These are phyloP conservation scores for Sebastes hubbsi DNA, from an alignment of 2,797 vertebrate species.

Conservation along the genomic window DNA sequence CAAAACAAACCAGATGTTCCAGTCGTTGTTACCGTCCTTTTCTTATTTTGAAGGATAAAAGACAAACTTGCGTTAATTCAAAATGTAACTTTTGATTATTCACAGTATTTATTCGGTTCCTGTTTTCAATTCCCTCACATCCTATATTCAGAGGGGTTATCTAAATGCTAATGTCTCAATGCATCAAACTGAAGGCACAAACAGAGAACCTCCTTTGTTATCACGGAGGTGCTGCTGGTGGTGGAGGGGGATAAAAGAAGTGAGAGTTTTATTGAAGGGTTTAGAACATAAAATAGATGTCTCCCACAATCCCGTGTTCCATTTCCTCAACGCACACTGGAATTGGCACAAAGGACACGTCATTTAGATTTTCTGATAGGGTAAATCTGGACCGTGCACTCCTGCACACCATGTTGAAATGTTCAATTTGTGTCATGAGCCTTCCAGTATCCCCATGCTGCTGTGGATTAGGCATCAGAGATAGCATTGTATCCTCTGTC, in stretches of 20 bases:
- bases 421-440: slow-evolving; percentile 68
- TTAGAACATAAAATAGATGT: slow-evolving; percentile 68
- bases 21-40: not conserved
- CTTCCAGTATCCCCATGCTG: slow-evolving; percentile 34
- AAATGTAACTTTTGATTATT: slow-evolving; percentile 76
- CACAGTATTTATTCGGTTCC: slow-evolving; percentile 73
- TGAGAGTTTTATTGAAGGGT: slow-evolving; percentile 65
- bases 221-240: slow-evolving; percentile 24
- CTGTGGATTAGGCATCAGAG: slow-evolving; percentile 49
- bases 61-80: slow-evolving; percentile 70
- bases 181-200: slow-evolving; percentile 74
- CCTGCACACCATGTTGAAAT: slow-evolving; percentile 51
- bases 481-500: slow-evolving; percentile 54
- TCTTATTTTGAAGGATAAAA: slow-evolving; percentile 47
- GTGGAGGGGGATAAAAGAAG: slow-evolving; percentile 45
- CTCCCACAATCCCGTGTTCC: slow-evolving; percentile 55
- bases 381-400: slow-evolving; percentile 38
- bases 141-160: slow-evolving; percentile 78
- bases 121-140: slow-evolving; percentile 72
- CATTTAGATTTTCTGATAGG: slow-evolving; percentile 67
- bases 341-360: slow-evolving; percentile 61
- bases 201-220: slow-evolving; percentile 73
- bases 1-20: slow-evolving; percentile 24
- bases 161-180: slow-evolving; percentile 86
- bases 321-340: slow-evolving; percentile 43